Base-by-base conservation (phyloP, 2,888 invertebrate species). In the Leuctra nigra region DNA sequence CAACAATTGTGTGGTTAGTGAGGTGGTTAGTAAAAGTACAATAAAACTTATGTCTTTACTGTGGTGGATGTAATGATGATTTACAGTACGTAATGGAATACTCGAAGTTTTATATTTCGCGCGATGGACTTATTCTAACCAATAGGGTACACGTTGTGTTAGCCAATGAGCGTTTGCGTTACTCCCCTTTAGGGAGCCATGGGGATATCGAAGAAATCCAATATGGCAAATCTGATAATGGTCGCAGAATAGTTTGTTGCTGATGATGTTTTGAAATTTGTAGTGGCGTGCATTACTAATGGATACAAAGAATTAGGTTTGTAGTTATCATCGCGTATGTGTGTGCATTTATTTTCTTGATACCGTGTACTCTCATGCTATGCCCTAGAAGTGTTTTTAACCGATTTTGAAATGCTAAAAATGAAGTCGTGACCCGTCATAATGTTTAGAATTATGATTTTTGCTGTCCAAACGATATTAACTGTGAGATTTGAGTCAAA, bases 171-270 rank as follows among this genome's bases (percentile, higher is more conserved):
- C 16, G 39, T 39, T 39, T 18, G 16, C 20, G 39, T 39, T 39
- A 39, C 39, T 39, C 39, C 39, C 39, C 22, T 23, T n/a, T 44
- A 44, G 44, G 23, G 4, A 23, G 22, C 18, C 22, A 20, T 20
- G 44, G n/a, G n/a, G 22, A 44, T 44, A 39, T 39, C 20, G 39
- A 20, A 44, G 44, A 44, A 44, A 44, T 48, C 58, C 58, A 58
- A 58, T 54, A 58, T 58, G 58, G 58, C 54, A 58, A 29, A 54
- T 58, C 39, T 23, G 48, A 54, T 33, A 24, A 52, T 58, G 54
- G 38, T 35, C 14, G 58, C 54, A 50, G 6, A 29, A 29, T 58
- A 58, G 35, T 38, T 50, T 39, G 54, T 50, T 11, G 35, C 33
- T 50, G 54, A 55, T 39, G 33, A 58, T 58, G 58, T 58, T 48